Evolutionary conservation across 64 coral and sea anemone genomes (phyloP), one percentile per base, ranked within the genome.

Genomic region (Pocillopora damicornis): DNA sequence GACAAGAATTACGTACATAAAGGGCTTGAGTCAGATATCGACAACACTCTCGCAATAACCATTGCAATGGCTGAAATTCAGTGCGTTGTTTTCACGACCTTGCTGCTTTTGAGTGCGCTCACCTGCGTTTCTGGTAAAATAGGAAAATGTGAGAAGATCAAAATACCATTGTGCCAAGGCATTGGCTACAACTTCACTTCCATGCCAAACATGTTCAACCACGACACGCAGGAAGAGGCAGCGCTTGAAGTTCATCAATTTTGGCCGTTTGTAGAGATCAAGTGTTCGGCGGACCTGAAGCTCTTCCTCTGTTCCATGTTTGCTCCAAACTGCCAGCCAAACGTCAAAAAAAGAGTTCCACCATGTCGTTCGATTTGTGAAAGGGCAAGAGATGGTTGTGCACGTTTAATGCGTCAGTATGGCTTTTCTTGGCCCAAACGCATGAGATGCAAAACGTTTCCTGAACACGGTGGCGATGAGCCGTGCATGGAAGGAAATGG

Each of bases 161-260:
- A 60, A 11, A 78, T 95, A 88, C 78, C 81, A 15, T 20, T 58
- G 9, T 95, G 89, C 61, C 67, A 73, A 59, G 60, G 76, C 25
- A 20, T 95, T 15, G 84, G 76, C 16, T 95, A 95, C 26, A 91
- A 83, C 57, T 57, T 62, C 23, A 95, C 93, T 13, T 37, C 42
- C 23, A 88, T 91, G 65, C 93, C 89, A 15, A 95, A 95, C 63
- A 83, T 95, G 64, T 38, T 91, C 17, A 84, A 79, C 13, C 93
- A 91, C 7, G 8, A 56, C 59, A 88, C 72, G 1, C 89, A 91
- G 77, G 26, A 76, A 8, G 15, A 61, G 12, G 89, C 93, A 14
- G 62, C 42, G 14, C 30, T 35, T 45, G 86, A 77, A n/a, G 37
- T 95, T 13, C 22, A 79, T 30, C 79, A 88, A 20, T 91, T 91